These are phyloP conservation scores for Heliocidaris tuberculata DNA, from an alignment of 35 echinoderm and acorn worm species.

Conservation along the genomic window DNA sequence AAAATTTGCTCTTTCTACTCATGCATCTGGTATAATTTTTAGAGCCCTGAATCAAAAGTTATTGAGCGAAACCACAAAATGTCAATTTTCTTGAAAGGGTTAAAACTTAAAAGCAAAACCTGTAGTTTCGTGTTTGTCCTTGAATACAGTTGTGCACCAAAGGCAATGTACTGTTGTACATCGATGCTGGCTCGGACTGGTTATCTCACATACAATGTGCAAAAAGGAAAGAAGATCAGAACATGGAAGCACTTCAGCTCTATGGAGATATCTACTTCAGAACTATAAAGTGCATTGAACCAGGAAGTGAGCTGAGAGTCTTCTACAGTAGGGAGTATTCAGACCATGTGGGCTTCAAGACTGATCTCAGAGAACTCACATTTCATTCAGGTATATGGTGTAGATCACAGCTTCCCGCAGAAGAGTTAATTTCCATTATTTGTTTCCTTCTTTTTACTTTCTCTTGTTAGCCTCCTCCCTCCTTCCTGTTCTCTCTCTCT, in stretches of 20 bases:
- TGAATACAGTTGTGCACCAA: background rate
- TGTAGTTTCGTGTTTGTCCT: no score
- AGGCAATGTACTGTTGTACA: background rate
- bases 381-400: background rate
- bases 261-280: conserved; percentile 15
- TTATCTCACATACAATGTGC: background rate
- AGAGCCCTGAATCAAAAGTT: no score
- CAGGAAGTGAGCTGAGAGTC: background rate
- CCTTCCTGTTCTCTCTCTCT: no score
- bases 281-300: conserved; percentile 12
- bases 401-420: no score
- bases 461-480: no score
- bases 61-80: no score
- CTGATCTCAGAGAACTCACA: background rate
- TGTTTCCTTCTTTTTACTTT: no score
- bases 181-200: background rate
- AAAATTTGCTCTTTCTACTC: no score
- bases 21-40: no score
- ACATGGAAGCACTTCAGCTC: background rate
- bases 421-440: no score
- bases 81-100: no score
- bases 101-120: no score
- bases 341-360: background rate
- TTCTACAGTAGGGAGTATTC: conserved; percentile 23
- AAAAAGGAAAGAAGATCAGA: background rate